Evolutionary conservation across 2,113 vertebrate genomes (phyloP).

Genomic region (Pseudois nayaur): DNA sequence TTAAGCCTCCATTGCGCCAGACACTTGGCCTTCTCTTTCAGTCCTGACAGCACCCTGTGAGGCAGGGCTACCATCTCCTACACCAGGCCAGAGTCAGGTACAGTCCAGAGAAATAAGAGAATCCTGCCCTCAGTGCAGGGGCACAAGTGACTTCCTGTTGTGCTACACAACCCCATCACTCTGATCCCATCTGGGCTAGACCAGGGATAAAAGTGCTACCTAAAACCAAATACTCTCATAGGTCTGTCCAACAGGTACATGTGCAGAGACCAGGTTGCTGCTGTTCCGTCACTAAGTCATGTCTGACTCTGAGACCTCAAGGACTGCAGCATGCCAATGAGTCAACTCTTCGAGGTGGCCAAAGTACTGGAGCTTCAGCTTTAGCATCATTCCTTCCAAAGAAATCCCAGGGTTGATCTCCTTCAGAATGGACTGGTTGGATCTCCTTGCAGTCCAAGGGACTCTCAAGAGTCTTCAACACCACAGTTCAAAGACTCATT

Average conservation of each 20-base stretch:
- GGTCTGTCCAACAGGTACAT: not conserved
- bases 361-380: too few species aligned
- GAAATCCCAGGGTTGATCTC: too few species aligned
- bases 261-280: not conserved
- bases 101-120: not conserved
- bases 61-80: not conserved
- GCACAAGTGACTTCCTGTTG: not conserved
- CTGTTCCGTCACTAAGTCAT: rapidly evolving
- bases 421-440: too few species aligned
- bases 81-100: not conserved
- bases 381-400: too few species aligned
- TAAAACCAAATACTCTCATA: not conserved
- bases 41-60: not conserved
- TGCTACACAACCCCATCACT: not conserved
- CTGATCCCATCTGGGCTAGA: not conserved
- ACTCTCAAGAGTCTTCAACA: too few species aligned
- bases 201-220: not conserved
- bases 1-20: not conserved
- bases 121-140: not conserved
- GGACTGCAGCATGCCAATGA: not conserved
- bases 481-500: too few species aligned
- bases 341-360: too few species aligned
- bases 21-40: not conserved
- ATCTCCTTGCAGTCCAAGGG: too few species aligned
- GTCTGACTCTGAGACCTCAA: not conserved